Base-by-base conservation (phyloP, 2,113 vertebrate species). In the Cricetomys ansorgei region DNA sequence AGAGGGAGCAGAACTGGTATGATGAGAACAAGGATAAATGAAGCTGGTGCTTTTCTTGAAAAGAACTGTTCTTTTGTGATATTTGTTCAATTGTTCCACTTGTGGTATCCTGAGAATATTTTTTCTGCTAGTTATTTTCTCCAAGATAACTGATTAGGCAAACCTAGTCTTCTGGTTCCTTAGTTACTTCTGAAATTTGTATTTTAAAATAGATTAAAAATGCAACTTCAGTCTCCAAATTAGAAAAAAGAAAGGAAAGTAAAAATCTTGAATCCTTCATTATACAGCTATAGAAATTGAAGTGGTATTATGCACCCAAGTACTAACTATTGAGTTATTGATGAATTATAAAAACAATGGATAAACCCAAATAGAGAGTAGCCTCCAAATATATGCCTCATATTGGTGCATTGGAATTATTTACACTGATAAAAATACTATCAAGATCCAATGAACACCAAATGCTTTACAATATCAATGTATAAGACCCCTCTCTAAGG, bases 161-260 rank as follows among this genome's bases (percentile, higher is more conserved):
- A 88, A 75, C 3, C 1, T 13, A 89, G 17, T 76, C 62, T 81
- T 69, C 11, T 31, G 13, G 19, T 0, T 92, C 89, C 57, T 75
- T 79, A 27, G 75, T 64, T 90, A 91, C 65, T 91, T 6, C 11
- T 34, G 27, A 77, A 87, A n/a, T 53, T 15, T 31, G 17, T 80
- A n/a, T 79, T 83, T 48, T 17, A 69, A 91, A 94, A 92, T 86
- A 93, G 40, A 59, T 16, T 59, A 53, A 29, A 89, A 92, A 31
- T 92, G 0, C 11, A 59, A 40, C 80, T 95, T 91, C 17, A 86
- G 69, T 65, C 69, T 43, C 92, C 27, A 80, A 91, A 50, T 34
- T 43, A 83, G 29, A 85, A 75, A 27, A 64, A 85, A 81, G 62
- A 2, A 17, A 73, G 7, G 3, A 37, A 64, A 29, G 0, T 9